phyloP scores from a whole-genome alignment of 2,797 vertebrate species.

The Rhinogobio ventralis region DNA sequence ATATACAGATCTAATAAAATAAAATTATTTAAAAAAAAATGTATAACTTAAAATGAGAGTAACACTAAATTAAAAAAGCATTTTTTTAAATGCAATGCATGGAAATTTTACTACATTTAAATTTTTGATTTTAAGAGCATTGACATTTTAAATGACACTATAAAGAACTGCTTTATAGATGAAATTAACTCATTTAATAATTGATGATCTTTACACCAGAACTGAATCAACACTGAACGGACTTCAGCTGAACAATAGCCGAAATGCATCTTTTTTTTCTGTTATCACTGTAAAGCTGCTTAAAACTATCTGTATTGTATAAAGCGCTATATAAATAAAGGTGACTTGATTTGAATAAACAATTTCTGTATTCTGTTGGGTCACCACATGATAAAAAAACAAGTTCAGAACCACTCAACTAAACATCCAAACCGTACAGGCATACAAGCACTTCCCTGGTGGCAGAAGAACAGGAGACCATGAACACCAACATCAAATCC shows the following conservation, averaged over 20 bases:
- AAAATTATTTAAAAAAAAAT: neutral
- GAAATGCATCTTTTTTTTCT: too few relatives aligned
- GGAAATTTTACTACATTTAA: neutral
- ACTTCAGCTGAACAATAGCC: too few relatives aligned
- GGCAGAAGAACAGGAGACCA: neutral
- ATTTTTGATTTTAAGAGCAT: neutral
- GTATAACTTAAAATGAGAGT: neutral
- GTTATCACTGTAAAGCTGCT: too few relatives aligned
- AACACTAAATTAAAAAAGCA: neutral
- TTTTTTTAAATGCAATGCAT: neutral
- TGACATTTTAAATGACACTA: neutral
- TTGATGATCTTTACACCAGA: too few relatives aligned
- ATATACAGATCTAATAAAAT: too few relatives aligned
- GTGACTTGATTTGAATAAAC: too few relatives aligned
- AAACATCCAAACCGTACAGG: neutral
- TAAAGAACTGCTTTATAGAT: too few relatives aligned
- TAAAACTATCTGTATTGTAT: too few relatives aligned
- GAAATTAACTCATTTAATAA: too few relatives aligned
- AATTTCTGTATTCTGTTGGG: neutral
- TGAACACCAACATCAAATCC: slow-evolving; percentile 20
- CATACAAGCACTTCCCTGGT: neutral
- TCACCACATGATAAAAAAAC: neutral
- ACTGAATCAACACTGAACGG: too few relatives aligned
- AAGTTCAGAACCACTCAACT: neutral
- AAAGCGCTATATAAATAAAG: too few relatives aligned